These are phyloP conservation scores for Dendroctonus valens DNA, from an alignment of 1,140 invertebrate species.

Conservation along the genomic window DNA sequence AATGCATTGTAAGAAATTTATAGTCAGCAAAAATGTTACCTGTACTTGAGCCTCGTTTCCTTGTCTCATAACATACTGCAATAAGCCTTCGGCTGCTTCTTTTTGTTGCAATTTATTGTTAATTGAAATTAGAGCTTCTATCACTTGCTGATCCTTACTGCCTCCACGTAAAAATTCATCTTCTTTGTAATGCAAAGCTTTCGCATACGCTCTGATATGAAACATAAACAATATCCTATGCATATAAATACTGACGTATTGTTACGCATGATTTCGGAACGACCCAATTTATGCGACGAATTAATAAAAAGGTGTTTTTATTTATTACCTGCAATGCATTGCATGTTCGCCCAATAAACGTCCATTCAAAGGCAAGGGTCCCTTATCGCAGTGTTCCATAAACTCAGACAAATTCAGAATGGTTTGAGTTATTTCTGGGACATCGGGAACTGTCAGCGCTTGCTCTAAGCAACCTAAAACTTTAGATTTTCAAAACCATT, in stretches of 20 bases:
- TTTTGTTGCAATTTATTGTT: conserved; percentile 99
- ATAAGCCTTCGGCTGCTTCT: conserved; percentile 90
- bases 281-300: too few species aligned
- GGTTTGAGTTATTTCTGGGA: conserved; percentile 96
- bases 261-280: not conserved
- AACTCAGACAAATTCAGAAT: conserved; percentile 98
- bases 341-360: conserved; percentile 78
- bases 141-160: conserved; percentile 69
- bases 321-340: conserved; percentile 74
- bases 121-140: conserved; percentile 93
- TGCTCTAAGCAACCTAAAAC: conserved; percentile 71
- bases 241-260: conserved; percentile 2
- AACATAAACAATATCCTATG: not conserved
- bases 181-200: conserved; percentile 98
- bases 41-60: conserved; percentile 77
- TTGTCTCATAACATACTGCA: conserved; percentile 88
- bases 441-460: conserved; percentile 87
- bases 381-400: conserved; percentile 99
- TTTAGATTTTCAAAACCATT: not conserved
- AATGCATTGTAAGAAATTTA: not conserved
- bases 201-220: conserved; percentile 74
- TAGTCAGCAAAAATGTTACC: conserved; percentile 22
- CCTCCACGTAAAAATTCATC: conserved; percentile 78
- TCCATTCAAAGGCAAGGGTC: conserved; percentile 86
- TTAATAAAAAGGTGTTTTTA: too few species aligned